Evolutionary conservation across 2,797 vertebrate genomes (phyloP), one percentile per base, ranked within the genome.

Genomic region (Alfaro cultratus): DNA sequence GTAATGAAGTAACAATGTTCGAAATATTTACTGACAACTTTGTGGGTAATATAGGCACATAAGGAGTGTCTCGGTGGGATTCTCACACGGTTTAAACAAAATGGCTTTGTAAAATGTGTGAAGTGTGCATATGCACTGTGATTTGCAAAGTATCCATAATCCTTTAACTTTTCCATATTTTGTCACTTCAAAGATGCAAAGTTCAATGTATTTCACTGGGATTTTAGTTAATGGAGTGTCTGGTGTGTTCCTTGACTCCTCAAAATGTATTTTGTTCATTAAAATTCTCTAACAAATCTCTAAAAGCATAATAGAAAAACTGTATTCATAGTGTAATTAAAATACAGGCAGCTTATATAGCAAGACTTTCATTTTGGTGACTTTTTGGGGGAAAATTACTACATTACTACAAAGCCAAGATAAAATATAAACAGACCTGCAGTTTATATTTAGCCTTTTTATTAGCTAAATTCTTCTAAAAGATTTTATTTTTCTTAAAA

Each of bases 1-100:
- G 39, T 79, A 86, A 76, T 76, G 70, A 79, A 55, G 67, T 75
- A 71, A 76, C 77, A 49, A 29, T 15, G 23, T 10, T 67, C 3
- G 9, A 67, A 67, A 39, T 18, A 67, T 41, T 67, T 23, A 62
- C 60, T 31, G 29, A 36, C 16, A 64, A 18, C 34, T 64, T 8
- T 64, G 31, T 64, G 16, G 29, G 29, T 62, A 64, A 18, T 64
- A 64, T 21, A 8, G 31, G 31, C 31, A 62, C 15, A 62, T 62
- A 8, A 34, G 7, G 7, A 36, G 7, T 36, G 11, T 34, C 31
- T 62, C 8, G 29, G 23, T 16, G 29, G 29, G 60, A 62, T 62
- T 62, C 16, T 34, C 6, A 4, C 31, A 62, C 6, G 2, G 60
- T 34, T 62, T 62, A 34, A 62, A 62, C 31, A 34, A 34, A 18